Percentiles rank a stretch among this genome's conserved stretches.
phyloP scores from a whole-genome alignment of 2,888 invertebrate genomes.

The Andrena fulva region DNA sequence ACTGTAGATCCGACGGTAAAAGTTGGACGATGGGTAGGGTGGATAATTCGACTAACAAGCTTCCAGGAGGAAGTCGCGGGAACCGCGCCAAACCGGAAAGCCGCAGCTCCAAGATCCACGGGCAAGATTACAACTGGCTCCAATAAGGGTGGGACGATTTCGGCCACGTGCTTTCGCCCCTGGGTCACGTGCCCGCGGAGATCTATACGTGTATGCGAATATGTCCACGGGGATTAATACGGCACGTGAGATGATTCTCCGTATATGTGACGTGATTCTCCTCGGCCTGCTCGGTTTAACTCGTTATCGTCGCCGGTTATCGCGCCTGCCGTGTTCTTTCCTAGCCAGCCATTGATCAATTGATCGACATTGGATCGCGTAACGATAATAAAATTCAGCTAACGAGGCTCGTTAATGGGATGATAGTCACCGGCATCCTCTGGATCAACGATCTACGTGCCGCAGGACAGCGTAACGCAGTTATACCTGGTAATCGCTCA shows the following conservation, averaged over 20 bases:
- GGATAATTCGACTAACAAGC: conserved; percentile 71
- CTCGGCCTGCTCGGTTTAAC: no score
- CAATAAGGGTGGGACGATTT: conserved; percentile 39
- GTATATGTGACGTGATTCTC: background rate
- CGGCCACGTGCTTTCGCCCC: conserved; percentile 24
- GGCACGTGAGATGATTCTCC: conserved; percentile 3
- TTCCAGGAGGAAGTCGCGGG: conserved; percentile 52
- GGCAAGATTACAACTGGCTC: conserved; percentile 42
- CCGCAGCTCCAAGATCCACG: conserved; percentile 22
- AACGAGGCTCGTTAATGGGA: conserved; percentile 53
- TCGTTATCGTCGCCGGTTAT: conserved; percentile 10
- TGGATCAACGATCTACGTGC: conserved; percentile 35
- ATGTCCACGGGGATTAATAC: background rate
- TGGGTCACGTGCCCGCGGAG: background rate
- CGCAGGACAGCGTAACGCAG: conserved; percentile 40
- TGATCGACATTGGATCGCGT: conserved; percentile 41
- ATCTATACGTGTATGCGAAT: conserved; percentile 1
- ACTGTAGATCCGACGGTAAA: conserved; percentile 23
- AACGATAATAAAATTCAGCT: conserved; percentile 64
- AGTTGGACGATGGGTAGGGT: conserved; percentile 28
- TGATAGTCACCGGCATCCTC: conserved; percentile 41
- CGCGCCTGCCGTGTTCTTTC: background rate
- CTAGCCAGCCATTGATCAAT: background rate
- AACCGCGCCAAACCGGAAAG: conserved; percentile 68
- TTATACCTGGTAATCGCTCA: conserved; percentile 66